Conservation (phyloP, 1,140 invertebrate genomes). For the Rhyacophila brunnea region DNA sequence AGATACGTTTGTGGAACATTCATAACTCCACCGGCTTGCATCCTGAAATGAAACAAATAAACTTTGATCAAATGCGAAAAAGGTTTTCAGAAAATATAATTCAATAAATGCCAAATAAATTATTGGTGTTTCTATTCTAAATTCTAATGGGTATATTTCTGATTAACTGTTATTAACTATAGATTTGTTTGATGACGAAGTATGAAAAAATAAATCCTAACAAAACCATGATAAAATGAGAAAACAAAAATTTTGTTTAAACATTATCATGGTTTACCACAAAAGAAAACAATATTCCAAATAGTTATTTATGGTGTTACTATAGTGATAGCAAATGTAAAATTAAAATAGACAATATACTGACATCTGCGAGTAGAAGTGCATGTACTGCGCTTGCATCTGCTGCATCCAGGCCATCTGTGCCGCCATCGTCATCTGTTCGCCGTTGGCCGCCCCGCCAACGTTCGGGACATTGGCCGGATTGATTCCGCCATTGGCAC, state of each 20-base stretch:
- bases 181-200: too few species aligned
- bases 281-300: background rate
- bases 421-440: slow-evolving; percentile 40
- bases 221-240: too few species aligned
- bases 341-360: too few species aligned
- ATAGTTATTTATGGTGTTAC: background rate
- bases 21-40: background rate
- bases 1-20: background rate
- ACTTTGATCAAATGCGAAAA: too few species aligned
- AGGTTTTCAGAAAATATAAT: too few species aligned
- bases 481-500: background rate
- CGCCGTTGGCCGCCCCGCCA: slow-evolving; percentile 1
- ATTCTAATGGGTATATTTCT: too few species aligned
- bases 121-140: too few species aligned
- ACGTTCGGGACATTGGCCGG: background rate
- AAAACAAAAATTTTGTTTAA: background rate
- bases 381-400: slow-evolving; percentile 81
- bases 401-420: slow-evolving; percentile 80
- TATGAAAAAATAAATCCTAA: too few species aligned
- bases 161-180: too few species aligned
- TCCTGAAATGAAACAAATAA: background rate
- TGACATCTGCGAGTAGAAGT: slow-evolving; percentile 75
- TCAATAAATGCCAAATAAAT: too few species aligned
- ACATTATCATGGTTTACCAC: background rate
- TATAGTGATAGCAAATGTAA: too few species aligned